Evolutionary conservation across 2,888 invertebrate species (phyloP), one percentile per base, ranked within the genome.

Genomic region (Epistrophella euchroma): DNA sequence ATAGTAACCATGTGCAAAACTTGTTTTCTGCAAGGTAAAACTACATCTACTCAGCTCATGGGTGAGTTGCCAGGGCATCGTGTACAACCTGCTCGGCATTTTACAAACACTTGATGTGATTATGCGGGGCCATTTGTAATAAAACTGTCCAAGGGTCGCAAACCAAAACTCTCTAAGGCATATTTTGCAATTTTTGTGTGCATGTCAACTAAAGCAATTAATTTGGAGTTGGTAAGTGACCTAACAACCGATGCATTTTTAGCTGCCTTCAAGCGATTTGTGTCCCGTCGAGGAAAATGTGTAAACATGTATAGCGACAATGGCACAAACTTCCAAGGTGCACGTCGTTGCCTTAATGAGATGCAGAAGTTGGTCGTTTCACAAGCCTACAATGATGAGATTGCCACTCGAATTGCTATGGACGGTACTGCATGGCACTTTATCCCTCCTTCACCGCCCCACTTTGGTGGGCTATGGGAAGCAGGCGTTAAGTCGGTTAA

Each of bases 181-280:
- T n/a, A n/a, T n/a, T n/a, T n/a, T n/a, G n/a, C n/a, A n/a, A n/a
- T n/a, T n/a, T 68, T 47, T 28, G 43, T 47, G 19, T 68, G 68
- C 50, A 28, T 68, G 28, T 25, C 47, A 50, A 47, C 47, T 5
- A 47, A 68, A 35, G 68, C 68, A 2, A 47, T 68, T 13, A 50
- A 72, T 35, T 32, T 72, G 19, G 45, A 72, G 11, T 43, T 72
- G 40, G 72, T 72, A 25, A 72, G 43, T 72, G 72, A 72, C 45
- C 28, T 58, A 56, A 45, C 72, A 22, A 32, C 72, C 22, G 45
- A 72, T 25, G 58, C 43, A 15, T 72, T 72, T 32, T n/a, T 40
- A 40, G 72, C 56, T 10, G 40, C 72, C 19, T 58, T 32, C 2
- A 62, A 62, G 9, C 28, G 52, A 4, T 55, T 55, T 55, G 25